Percentiles rank a stretch among this genome's conserved stretches.
These are phyloP conservation scores for Nasonia oneida DNA, from an alignment of 2,888 invertebrate species.

Conservation along the genomic window DNA sequence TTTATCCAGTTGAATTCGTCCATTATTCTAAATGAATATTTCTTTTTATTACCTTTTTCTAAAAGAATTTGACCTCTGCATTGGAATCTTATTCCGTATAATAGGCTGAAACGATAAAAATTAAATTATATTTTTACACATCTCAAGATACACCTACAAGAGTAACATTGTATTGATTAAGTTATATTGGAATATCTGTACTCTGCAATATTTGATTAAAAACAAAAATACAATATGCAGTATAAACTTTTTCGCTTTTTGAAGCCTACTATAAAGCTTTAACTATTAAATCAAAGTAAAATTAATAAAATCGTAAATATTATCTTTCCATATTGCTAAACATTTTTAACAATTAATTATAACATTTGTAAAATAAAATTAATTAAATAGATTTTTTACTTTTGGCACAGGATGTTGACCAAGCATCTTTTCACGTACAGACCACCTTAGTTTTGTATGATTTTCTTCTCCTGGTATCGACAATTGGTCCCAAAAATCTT, in stretches of 20 bases:
- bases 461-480: slow-evolving; percentile 88
- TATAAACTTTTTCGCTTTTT: no score
- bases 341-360: no score
- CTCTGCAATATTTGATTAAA: no score
- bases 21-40: neutral
- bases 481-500: slow-evolving; percentile 86
- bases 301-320: no score
- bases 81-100: neutral
- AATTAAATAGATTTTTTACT: slow-evolving; percentile 65
- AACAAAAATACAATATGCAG: no score
- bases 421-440: slow-evolving; percentile 85
- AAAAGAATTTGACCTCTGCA: neutral
- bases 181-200: no score
- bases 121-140: neutral
- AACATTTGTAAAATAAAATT: neutral
- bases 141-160: no score
- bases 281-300: no score
- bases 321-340: no score
- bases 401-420: slow-evolving; percentile 78
- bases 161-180: no score
- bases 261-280: no score
- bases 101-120: neutral
- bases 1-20: neutral
- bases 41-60: neutral
- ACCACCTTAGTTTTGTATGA: slow-evolving; percentile 86